Percentiles rank a stretch among this genome's conserved stretches.
Conservation (phyloP, 2,797 vertebrate species). For the Fratercula arctica region DNA sequence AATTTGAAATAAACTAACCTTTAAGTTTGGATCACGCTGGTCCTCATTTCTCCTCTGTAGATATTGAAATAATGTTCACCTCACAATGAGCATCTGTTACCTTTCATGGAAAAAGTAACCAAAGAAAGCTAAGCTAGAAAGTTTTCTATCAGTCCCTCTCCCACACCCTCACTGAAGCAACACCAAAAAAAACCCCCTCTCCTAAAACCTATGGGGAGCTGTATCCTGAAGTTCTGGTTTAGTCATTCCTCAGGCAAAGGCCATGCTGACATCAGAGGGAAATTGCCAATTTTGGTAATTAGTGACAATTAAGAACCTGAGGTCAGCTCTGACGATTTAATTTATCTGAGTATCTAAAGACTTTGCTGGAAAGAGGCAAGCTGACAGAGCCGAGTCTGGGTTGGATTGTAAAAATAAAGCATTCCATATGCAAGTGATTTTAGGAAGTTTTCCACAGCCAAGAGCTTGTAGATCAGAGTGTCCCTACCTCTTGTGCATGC, state of each 20-base stretch:
- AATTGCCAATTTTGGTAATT: constrained; percentile 9
- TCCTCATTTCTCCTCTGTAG: constrained; percentile 31
- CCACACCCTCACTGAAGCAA: neutral
- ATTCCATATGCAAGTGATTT: neutral
- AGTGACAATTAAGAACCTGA: constrained; percentile 26
- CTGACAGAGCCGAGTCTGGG: neutral
- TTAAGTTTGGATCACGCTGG: constrained; percentile 4
- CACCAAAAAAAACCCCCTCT: neutral
- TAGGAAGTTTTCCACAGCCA: constrained; percentile 2
- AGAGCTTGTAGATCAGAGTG: neutral
- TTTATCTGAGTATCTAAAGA: neutral
- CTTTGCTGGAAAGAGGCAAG: neutral
- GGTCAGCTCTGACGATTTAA: neutral
- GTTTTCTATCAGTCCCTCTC: constrained; percentile 9
- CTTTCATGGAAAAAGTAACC: constrained; percentile 49
- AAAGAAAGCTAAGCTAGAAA: neutral
- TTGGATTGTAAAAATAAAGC: constrained; percentile 9
- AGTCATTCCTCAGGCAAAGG: neutral
- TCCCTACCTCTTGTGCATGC: neutral
- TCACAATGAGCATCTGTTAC: constrained; percentile 64
- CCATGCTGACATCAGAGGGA: neutral
- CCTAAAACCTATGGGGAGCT: neutral
- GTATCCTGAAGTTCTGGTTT: neutral
- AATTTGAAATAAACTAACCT: constrained; percentile 69
- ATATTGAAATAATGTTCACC: constrained; percentile 36